Evolutionary conservation across 92 coral and sea anemone genomes (phyloP).

Genomic region (Siderastrea siderea): DNA sequence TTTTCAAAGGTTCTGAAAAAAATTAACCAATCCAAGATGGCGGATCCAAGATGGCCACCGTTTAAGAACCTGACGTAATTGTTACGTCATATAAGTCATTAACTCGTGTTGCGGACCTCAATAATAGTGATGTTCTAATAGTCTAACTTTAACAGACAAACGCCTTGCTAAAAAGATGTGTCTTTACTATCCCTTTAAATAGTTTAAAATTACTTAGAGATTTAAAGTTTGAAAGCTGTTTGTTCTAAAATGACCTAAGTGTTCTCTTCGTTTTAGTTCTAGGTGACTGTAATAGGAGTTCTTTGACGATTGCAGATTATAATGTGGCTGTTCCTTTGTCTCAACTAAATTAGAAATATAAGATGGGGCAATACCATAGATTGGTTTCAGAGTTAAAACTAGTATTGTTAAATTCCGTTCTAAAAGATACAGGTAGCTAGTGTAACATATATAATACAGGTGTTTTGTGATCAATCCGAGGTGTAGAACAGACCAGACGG

Average conservation of each 20-base stretch:
- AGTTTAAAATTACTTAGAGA: no score
- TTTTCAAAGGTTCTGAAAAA: no score
- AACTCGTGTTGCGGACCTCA: no score
- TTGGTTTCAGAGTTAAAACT: constrained; percentile 12
- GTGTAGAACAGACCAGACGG: constrained; percentile 14
- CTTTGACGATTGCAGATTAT: neutral
- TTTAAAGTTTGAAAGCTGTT: no score
- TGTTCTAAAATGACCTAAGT: neutral
- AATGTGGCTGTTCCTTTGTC: neutral
- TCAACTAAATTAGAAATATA: neutral
- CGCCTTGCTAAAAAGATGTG: no score
- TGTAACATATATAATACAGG: constrained; percentile 18
- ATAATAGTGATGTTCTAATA: no score
- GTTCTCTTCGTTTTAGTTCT: neutral
- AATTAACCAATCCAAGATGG: no score
- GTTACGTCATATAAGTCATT: no score
- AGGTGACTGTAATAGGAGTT: neutral
- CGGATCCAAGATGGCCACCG: no score
- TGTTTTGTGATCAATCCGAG: constrained; percentile 10
- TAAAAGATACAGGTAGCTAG: constrained; percentile 29
- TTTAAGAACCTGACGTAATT: no score
- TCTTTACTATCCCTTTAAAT: no score
- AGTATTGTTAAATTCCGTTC: neutral
- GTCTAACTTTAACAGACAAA: no score
- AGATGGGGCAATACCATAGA: neutral